Base-by-base conservation (phyloP, 2,797 vertebrate genomes). In the Chiloscyllium punctatum region DNA sequence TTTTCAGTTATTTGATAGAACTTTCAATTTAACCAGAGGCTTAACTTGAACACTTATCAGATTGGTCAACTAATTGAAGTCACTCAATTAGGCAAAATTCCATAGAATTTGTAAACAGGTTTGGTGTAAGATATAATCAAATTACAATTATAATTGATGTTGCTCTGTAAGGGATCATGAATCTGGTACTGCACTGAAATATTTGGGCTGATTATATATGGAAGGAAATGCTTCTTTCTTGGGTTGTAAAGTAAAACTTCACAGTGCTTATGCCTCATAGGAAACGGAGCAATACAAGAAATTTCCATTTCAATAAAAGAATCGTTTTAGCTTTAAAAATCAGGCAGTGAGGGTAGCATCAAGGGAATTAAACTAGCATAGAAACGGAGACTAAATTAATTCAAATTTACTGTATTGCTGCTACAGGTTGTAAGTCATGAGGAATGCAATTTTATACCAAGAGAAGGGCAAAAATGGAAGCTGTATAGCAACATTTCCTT, bases 221-320 rank as follows among this genome's bases (percentile, higher is more conserved):
- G 37, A 74, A 74, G 94, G 53, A 53, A 74, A 18, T 53, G 71
- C 30, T 77, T 25, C 15, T 74, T 95, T 72, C 51, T 77, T 69
- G 18, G 8, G 11, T 74, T 51, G 4, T 48, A 94, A 51, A 94
- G 71, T 95, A 21, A 51, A 53, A 18, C 27, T 51, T 57, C 48
- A 57, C 13, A 57, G 71, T 95, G 13, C 27, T 74, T 57, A 23
- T 33, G 71, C 77, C 94, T 57, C 42, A 6, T 77, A 71, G 71
- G 94, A 95, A 91, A 30, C n/a, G 94, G 13, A n/a, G 94, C 57
- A 48, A 72, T 42, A 53, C 48, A 25, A 95, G 69, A 95, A 74
- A 77, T 95, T 95, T 95, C 71, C 94, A 95, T 95, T 95, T 77
- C 94, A 74, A 77, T 77, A 95, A 77, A 77, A 77, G 23, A 95